Base-by-base conservation (phyloP, 2,888 invertebrate species). In the Cataglyphis cursor region DNA sequence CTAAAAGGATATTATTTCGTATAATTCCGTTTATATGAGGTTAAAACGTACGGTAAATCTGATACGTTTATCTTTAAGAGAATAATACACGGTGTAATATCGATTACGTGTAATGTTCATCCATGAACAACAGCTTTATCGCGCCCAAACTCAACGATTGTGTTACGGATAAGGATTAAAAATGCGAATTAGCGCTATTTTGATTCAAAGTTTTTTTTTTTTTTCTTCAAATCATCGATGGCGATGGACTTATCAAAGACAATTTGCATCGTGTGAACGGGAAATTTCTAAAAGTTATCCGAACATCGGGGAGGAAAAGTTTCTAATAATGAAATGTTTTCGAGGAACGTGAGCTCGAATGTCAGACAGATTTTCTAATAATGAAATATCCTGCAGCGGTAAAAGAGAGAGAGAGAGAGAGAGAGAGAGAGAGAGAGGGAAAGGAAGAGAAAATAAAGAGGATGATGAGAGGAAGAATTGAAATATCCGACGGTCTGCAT, bases 241-340 rank as follows among this genome's bases (percentile, higher is more conserved):
- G 6, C 18, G 18, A 44, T 70, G 28, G 31, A 18, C 15, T 15
- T 54, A 38, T 21, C n/a, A 70, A 18, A 70, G 70, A 70, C 44
- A 78, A 78, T 78, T 78, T 48, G 59, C 70, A 72, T 61, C 31
- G 35, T 18, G 21, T 70, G 44, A 44, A 21, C 18, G 48, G 51
- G 8, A 6, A 35, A 70, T 78, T 65, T 65, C 38, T 8, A 44
- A 48, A 48, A 59, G 72, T 78, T 78, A 78, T 3, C 21, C 35
- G 59, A 78, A 72, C 78, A 78, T 72, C 59, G 59, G 72, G 44
- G 24, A 61, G 35, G 35, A 61, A 72, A 59, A 72, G 44, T 61
- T 72, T 80, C 24, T 80, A 72, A 76, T 76, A 76, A 80, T 44
- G 59, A 70, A 80, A 72, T 72, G 59, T 80, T 80, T 80, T 57